Conservation (phyloP, 64 coral and sea anemone genomes). For the Montipora capricornis region DNA sequence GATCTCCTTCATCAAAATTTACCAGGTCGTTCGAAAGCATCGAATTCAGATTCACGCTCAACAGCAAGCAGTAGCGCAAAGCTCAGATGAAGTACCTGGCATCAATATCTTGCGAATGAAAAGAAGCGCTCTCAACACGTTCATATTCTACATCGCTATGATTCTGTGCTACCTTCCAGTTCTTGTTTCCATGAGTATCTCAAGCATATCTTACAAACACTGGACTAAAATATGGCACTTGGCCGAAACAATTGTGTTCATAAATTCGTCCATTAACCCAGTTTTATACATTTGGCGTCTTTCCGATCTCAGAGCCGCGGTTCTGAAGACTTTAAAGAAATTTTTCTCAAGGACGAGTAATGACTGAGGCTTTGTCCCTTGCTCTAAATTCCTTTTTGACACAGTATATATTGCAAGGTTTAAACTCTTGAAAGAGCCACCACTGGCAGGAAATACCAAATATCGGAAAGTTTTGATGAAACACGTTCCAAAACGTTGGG, state of each 20-base stretch:
- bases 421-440: too few species aligned
- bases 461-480: too few species aligned
- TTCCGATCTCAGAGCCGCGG: slow-evolving; percentile 7
- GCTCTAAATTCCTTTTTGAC: background rate
- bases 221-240: slow-evolving; percentile 15
- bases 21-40: background rate
- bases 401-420: too few species aligned
- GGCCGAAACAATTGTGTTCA: background rate
- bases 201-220: background rate
- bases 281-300: slow-evolving; percentile 35
- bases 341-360: background rate
- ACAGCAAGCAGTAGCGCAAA: background rate
- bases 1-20: slow-evolving; percentile 12
- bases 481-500: too few species aligned
- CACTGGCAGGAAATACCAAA: too few species aligned
- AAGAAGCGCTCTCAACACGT: background rate
- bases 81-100: background rate
- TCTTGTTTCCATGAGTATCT: background rate
- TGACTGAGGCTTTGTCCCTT: background rate
- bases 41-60: slow-evolving; percentile 27
- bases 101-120: background rate
- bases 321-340: slow-evolving; percentile 8
- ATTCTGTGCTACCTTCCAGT: slow-evolving; percentile 27
- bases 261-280: slow-evolving; percentile 53
- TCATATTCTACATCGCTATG: slow-evolving; percentile 37